Percentiles rank a stretch among this genome's conserved stretches.
These are phyloP conservation scores for Orthonevra nobilis DNA, from an alignment of 2,888 invertebrate species.

Conservation along the genomic window DNA sequence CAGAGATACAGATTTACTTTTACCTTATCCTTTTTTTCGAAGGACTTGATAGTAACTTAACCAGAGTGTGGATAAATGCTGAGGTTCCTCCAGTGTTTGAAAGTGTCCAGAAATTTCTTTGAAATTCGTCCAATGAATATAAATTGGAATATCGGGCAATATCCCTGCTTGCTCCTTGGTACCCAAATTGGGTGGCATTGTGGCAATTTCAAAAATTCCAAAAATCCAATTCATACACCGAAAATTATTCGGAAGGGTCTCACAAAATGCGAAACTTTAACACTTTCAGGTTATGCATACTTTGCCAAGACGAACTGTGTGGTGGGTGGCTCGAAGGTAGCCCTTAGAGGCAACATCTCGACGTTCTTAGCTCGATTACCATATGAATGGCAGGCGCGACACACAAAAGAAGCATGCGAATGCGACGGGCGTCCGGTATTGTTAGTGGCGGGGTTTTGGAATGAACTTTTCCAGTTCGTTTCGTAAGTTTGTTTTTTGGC, in stretches of 20 bases:
- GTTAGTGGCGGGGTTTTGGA: no score
- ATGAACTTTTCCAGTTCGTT: conserved; percentile 52
- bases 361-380: conserved; percentile 55
- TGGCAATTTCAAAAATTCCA: conserved; percentile 49
- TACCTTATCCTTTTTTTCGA: conserved; percentile 9
- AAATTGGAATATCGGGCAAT: conserved; percentile 39
- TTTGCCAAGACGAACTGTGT: conserved; percentile 15
- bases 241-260: conserved; percentile 38
- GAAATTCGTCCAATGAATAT: conserved; percentile 41
- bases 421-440: conserved; percentile 6
- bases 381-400: conserved; percentile 62
- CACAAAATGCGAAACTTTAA: conserved; percentile 49
- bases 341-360: conserved; percentile 15
- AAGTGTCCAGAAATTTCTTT: conserved; percentile 30
- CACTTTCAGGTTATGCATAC: conserved; percentile 53
- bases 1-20: background rate
- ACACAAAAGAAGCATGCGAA: conserved; percentile 42
- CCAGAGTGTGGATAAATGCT: conserved; percentile 20
- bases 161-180: conserved; percentile 10
- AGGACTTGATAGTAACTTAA: conserved; percentile 7
- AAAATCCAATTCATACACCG: conserved; percentile 47
- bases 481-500: conserved; percentile 53
- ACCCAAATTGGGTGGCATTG: background rate
- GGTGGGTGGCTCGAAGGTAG: conserved; percentile 29
- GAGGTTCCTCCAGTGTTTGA: conserved; percentile 10